phyloP scores from a whole-genome alignment of 2,888 invertebrate genomes.

The Drosophila demipolita region DNA sequence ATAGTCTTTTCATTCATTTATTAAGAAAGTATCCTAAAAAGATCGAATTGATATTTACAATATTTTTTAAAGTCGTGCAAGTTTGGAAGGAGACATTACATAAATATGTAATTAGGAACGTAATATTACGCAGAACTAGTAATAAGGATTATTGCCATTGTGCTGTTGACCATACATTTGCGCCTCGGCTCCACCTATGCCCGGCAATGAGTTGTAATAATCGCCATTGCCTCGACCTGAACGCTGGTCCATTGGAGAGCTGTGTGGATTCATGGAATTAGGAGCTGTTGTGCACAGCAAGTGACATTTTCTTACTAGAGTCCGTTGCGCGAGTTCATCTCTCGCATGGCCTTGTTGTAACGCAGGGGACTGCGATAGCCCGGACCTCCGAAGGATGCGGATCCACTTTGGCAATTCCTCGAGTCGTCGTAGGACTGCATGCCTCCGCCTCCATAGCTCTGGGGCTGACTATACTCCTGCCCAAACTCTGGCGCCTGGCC shows the following conservation, averaged over 20 bases:
- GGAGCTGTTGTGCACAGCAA: too few species aligned
- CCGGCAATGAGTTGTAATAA: slow-evolving; percentile 63
- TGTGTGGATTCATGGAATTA: background rate
- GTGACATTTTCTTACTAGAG: slow-evolving; percentile 50
- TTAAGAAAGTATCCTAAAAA: background rate
- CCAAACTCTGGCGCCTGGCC: slow-evolving; percentile 56
- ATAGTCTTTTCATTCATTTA: background rate
- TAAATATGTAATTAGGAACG: background rate
- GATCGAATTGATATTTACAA: background rate
- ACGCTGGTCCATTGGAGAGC: slow-evolving; percentile 57
- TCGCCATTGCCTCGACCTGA: slow-evolving; percentile 58
- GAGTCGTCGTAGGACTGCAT: slow-evolving; percentile 51
- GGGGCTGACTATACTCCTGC: slow-evolving; percentile 3
- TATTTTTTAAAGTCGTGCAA: background rate
- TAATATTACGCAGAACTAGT: slow-evolving; percentile 4
- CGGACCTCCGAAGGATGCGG: slow-evolving; percentile 61
- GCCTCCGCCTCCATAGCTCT: slow-evolving; percentile 35
- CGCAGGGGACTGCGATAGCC: slow-evolving; percentile 68
- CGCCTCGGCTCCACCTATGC: slow-evolving; percentile 29
- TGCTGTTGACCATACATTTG: slow-evolving; percentile 22
- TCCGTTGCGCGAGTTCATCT: slow-evolving; percentile 72
- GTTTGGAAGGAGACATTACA: background rate
- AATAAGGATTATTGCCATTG: slow-evolving; percentile 7
- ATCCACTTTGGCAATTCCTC: slow-evolving; percentile 39
- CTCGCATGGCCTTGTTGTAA: slow-evolving; percentile 57